Conservation (phyloP, 1,140 invertebrate genomes). For the Aphelinus atriplicis region DNA sequence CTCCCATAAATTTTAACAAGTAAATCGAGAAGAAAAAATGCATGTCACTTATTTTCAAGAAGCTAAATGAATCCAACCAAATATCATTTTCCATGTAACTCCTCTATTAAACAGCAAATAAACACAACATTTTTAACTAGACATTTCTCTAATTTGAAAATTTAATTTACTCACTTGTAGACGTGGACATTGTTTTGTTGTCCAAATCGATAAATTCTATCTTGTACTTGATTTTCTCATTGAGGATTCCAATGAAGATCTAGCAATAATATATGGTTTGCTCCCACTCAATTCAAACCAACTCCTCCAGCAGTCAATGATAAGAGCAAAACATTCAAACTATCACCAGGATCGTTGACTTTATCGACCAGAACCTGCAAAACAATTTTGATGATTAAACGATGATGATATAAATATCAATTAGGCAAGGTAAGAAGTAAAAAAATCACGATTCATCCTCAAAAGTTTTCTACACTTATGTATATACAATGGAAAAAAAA, state of each 20-base stretch:
- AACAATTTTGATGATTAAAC: neutral
- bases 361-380: slow-evolving; percentile 70
- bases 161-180: slow-evolving; percentile 73
- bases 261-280: slow-evolving; percentile 86
- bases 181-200: slow-evolving; percentile 85
- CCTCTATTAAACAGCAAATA: slow-evolving; percentile 28
- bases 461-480: slow-evolving; percentile 12
- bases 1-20: no score
- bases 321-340: slow-evolving; percentile 75
- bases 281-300: slow-evolving; percentile 88
- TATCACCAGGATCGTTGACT: slow-evolving; percentile 73
- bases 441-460: slow-evolving; percentile 4
- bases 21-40: no score
- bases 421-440: neutral
- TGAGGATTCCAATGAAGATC: slow-evolving; percentile 97
- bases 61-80: no score
- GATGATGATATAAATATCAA: neutral
- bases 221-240: slow-evolving; percentile 89
- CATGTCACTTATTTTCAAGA: no score
- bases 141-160: neutral
- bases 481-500: neutral
- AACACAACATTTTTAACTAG: slow-evolving; percentile 5
- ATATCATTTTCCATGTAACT: no score
- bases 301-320: slow-evolving; percentile 90
- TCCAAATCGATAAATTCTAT: slow-evolving; percentile 89